Conservation (phyloP, 2,113 vertebrate species). For the Equus przewalskii region DNA sequence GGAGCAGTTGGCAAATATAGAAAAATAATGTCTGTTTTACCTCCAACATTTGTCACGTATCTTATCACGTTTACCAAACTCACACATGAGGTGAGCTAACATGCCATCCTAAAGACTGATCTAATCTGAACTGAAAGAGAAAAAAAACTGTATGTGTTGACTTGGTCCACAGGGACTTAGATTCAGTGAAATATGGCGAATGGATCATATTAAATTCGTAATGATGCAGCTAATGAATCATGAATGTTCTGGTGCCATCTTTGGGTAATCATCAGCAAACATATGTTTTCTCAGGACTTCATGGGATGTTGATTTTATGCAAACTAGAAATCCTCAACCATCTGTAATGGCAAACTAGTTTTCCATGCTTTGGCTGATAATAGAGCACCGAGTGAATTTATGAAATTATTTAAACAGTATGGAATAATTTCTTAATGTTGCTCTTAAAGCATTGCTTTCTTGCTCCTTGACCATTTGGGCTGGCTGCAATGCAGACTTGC, state of each 20-base stretch:
- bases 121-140: not conserved
- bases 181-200: constrained; percentile 23
- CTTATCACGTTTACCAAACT: not conserved
- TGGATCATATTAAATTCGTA: constrained; percentile 38
- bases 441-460: not conserved
- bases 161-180: not conserved
- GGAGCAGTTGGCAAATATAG: not conserved
- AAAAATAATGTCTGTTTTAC: not conserved
- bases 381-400: constrained; percentile 17
- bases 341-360: constrained; percentile 45
- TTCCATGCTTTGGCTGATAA: constrained; percentile 32
- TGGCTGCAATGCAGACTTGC: not conserved
- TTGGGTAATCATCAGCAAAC: constrained; percentile 40
- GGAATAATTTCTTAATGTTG: constrained; percentile 21
- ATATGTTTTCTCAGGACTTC: constrained; percentile 33
- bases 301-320: constrained; percentile 64
- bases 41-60: not conserved
- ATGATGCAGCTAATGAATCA: constrained; percentile 53
- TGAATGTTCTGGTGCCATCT: constrained; percentile 23
- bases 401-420: not conserved
- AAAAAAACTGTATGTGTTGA: not conserved
- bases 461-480: not conserved
- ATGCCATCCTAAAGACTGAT: not conserved
- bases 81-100: not conserved
- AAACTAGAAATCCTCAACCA: constrained; percentile 35